Evolutionary conservation across 2,113 vertebrate species (phyloP), one percentile per base, ranked within the genome.

Genomic region (Marmota monax): DNA sequence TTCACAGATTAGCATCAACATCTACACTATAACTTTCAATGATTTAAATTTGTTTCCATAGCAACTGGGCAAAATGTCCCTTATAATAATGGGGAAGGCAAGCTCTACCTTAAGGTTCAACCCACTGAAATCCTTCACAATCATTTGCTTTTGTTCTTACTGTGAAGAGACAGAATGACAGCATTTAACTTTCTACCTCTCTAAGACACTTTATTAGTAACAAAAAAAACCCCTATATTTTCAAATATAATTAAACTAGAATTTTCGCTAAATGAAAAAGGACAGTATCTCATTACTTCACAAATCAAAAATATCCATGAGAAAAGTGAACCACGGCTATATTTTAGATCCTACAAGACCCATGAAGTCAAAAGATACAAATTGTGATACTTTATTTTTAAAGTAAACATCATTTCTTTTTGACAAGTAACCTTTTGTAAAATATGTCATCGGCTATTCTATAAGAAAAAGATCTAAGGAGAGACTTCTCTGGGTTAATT

Each of bases 11-110:
- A 84, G 63, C 65, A 94, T 72, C 74, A 83, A 88, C 72, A 94
- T 39, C 85, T 65, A 93, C 86, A 93, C 72, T 39, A 48, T 86
- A 96, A 96, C 84, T 92, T 94, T 95, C 39, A 96, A 39, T 80
- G 96, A 97, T 92, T 80, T 96, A 89, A 97, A 97, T 97, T 77
- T 96, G 97, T 98, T 98, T 93, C 98, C 97, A 98, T 93, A 96
- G 98, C 97, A 98, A 98, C 96, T n/a, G 90, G 88, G 92, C 76
- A 95, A 97, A 94, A 96, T 96, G 51, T 61, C 97, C 73, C 82
- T 97, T 94, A 72, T 76, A 95, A 83, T 63, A 95, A 86, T 79
- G 80, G 94, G 92, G 95, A 97, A 73, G 27, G 45, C 51, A 98
- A 94, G 74, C 84, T 96, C 48, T 94, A 92, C 93, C 90, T 94